Percentiles rank a stretch among this genome's conserved stretches.
These are phyloP conservation scores for Megaceryle maxima DNA, from an alignment of 2,113 vertebrate species.

Conservation along the genomic window DNA sequence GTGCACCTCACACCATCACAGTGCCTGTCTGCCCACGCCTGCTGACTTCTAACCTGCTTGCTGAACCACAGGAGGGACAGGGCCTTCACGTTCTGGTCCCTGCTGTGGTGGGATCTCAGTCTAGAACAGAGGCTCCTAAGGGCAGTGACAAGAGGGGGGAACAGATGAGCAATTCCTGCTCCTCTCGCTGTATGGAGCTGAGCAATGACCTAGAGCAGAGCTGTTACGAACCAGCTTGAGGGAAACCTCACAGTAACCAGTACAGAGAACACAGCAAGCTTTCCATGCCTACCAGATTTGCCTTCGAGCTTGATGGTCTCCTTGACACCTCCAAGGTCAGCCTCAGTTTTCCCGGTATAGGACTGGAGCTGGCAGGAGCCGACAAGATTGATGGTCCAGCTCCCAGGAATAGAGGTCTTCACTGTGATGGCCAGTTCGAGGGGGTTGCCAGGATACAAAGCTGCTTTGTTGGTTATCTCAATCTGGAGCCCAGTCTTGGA, in stretches of 20 bases:
- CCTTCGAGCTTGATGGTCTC: constrained; percentile 29
- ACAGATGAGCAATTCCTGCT: background rate
- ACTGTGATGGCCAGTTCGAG: constrained; percentile 45
- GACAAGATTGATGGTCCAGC: constrained; percentile 6
- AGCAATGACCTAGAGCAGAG: background rate
- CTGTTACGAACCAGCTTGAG: background rate
- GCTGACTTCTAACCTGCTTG: background rate
- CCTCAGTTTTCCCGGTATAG: constrained; percentile 63
- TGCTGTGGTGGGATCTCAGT: background rate
- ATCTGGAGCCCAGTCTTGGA: constrained; percentile 21
- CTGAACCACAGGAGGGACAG: background rate
- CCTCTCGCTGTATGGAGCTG: background rate
- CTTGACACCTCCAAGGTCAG: constrained; percentile 46
- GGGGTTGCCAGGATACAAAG: constrained; percentile 59
- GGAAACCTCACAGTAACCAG: background rate
- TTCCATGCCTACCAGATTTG: constrained; percentile 38
- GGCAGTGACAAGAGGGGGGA: background rate
- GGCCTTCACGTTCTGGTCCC: background rate
- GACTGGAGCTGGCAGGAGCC: constrained; percentile 68
- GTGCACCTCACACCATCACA: background rate
- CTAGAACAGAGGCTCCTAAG: background rate
- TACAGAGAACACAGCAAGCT: background rate
- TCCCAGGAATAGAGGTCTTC: background rate
- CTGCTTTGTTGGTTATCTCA: background rate
- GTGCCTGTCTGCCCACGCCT: background rate